Evolutionary conservation across 2,113 vertebrate species (phyloP).

Genomic region (Petrocephalus zakoni): DNA sequence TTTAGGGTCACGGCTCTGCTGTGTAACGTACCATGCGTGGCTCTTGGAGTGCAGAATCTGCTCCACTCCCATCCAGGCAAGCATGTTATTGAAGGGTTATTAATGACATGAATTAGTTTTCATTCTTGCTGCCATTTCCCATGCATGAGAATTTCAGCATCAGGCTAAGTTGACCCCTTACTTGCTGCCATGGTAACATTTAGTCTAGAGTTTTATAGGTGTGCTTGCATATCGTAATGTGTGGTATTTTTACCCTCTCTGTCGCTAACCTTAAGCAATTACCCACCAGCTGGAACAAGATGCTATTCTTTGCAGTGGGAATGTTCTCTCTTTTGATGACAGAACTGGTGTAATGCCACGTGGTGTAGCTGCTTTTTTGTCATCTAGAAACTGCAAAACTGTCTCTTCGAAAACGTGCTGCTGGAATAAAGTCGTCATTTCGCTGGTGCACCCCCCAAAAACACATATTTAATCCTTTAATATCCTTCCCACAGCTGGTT

Average conservation of each 20-base stretch:
- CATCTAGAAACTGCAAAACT: not conserved
- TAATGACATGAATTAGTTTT: conserved; percentile 30
- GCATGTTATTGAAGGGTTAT: conserved; percentile 19
- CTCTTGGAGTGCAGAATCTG: not conserved
- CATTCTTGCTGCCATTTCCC: conserved; percentile 15
- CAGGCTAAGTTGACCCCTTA: conserved; percentile 25
- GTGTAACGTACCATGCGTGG: not conserved
- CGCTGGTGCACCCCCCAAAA: not conserved
- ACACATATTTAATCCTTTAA: not conserved
- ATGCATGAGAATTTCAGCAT: conserved; percentile 34
- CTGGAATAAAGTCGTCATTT: not conserved
- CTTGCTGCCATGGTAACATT: conserved; percentile 39
- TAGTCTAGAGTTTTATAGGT: conserved; percentile 3
- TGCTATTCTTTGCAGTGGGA: not conserved
- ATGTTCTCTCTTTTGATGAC: not conserved
- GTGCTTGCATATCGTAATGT: conserved; percentile 17
- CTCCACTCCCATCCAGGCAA: not conserved
- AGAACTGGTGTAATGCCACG: not conserved
- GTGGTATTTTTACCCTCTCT: conserved; percentile 28
- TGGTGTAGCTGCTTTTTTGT: not conserved
- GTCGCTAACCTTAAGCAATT: conserved; percentile 22
- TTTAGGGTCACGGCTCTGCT: not conserved
- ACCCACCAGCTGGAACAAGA: not conserved
- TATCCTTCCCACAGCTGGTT: not conserved
- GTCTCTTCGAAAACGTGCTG: not conserved